Evolutionary conservation across 2,888 invertebrate species (phyloP), one percentile per base, ranked within the genome.

Genomic region (Ramazzottius varieornatus): DNA sequence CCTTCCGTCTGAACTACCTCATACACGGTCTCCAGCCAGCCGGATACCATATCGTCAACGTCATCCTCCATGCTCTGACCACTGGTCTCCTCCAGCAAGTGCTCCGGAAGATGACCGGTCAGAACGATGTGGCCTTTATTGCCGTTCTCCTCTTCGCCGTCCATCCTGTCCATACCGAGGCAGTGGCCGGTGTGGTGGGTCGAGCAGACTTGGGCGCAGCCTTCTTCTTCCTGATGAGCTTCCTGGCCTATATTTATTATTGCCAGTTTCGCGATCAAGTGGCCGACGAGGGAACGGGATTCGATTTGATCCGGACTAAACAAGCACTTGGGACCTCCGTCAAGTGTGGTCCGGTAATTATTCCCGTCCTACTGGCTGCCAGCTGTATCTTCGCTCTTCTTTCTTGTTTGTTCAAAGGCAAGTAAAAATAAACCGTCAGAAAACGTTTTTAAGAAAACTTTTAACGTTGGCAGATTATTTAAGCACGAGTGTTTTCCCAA

Each of bases 101-200:
- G 64, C 86, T 87, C 1, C 80, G 84, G 66, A 81, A 83, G 82
- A 83, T 68, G 32, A 65, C 68, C 67, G 70, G 63, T 66, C 73
- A 67, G 66, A 73, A 66, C 72, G 34, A 69, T 54, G 84, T 84
- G 70, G 84, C 86, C 2, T 82, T 84, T 4, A 81, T 86, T 33
- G 82, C 91, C 0, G 89, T 89, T 0, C 80, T 90, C 8, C 81
- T 90, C 46, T 96, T 96, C 75, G 91, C 94, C 34, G 84, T 86
- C 1, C 94, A 96, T 78, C 94, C 94, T 20, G 84, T 96, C 71
- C 94, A 94, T 79, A 88, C 90, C 1, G 96, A 96, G 77, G 92
- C 94, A 0, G 93, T 94, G 34, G 89, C 93, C 0, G 91, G 91
- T 32, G 83, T 92, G 65, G 94, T 96, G 20, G 96, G 96, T 1